Evolutionary conservation across 1,140 invertebrate genomes (phyloP).

Genomic region (Contarinia nasturtii): DNA sequence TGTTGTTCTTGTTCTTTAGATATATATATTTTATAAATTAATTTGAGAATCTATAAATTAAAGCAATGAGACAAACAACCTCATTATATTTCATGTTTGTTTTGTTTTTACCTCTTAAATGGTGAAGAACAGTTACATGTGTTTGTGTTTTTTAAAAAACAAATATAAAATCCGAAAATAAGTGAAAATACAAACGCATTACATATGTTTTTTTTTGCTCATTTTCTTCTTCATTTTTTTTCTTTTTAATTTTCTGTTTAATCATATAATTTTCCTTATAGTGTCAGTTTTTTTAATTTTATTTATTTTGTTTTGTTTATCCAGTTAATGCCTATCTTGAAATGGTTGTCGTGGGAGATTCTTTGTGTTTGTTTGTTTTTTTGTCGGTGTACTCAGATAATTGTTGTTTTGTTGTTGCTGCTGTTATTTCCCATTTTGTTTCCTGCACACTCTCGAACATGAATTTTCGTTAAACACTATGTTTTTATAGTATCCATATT

Average conservation of each 20-base stretch:
- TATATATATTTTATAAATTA: slow-evolving; percentile 1
- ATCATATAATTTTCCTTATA: slow-evolving; percentile 22
- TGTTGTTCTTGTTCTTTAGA: neutral
- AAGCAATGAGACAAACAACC: neutral
- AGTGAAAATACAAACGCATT: too few relatives aligned
- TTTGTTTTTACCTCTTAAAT: too few relatives aligned
- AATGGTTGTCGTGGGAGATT: neutral
- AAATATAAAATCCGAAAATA: too few relatives aligned
- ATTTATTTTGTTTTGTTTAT: slow-evolving; percentile 22
- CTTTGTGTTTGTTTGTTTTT: slow-evolving; percentile 8
- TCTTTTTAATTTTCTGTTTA: slow-evolving; percentile 12
- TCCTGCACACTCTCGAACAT: too few relatives aligned
- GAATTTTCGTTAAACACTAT: too few relatives aligned
- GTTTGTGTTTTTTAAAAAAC: too few relatives aligned
- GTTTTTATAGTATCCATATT: neutral
- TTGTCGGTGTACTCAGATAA: slow-evolving; percentile 8
- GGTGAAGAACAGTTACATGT: too few relatives aligned
- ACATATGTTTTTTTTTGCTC: neutral
- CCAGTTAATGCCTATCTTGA: slow-evolving; percentile 6
- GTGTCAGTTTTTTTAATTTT: slow-evolving; percentile 25
- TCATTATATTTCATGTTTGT: neutral
- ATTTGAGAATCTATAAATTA: slow-evolving; percentile 2
- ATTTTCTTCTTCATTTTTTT: slow-evolving; percentile 9
- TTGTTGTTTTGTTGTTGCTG: slow-evolving; percentile 7
- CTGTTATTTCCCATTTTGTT: neutral